Percentiles rank a stretch among this genome's conserved stretches.
phyloP scores from a whole-genome alignment of 2,888 invertebrate species.

The Conchocele bisecta region DNA sequence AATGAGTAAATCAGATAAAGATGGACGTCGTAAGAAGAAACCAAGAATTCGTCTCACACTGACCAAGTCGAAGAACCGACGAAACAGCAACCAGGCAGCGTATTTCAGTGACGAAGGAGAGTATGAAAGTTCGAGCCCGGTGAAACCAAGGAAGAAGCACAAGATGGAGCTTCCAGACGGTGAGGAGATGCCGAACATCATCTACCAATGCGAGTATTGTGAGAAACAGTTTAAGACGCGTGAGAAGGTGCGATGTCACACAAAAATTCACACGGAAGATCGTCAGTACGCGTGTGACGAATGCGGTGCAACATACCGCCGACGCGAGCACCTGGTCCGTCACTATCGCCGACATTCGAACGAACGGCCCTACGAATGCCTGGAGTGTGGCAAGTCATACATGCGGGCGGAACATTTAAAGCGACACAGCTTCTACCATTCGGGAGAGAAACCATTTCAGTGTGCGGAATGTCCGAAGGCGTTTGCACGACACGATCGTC shows the following conservation, averaged over 20 bases:
- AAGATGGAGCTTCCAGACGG: constrained; percentile 7
- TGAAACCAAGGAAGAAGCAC: constrained; percentile 30
- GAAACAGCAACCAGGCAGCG: not conserved
- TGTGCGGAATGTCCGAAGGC: constrained; percentile 57
- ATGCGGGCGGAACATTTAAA: constrained; percentile 65
- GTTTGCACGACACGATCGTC: constrained; percentile 61
- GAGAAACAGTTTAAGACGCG: constrained; percentile 58
- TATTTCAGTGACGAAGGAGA: constrained; percentile 37
- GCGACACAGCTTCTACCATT: constrained; percentile 62
- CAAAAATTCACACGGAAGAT: constrained; percentile 57
- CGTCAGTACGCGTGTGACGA: constrained; percentile 60
- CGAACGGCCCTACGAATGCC: constrained; percentile 57
- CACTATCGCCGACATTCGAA: constrained; percentile 61
- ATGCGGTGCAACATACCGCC: constrained; percentile 56
- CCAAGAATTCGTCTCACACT: constrained; percentile 53
- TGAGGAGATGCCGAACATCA: constrained; percentile 40
- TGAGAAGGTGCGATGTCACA: constrained; percentile 48
- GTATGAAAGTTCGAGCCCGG: constrained; percentile 26
- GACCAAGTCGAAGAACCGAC: constrained; percentile 44
- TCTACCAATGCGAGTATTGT: constrained; percentile 59
- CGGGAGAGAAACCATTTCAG: constrained; percentile 62
- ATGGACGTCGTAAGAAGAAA: constrained; percentile 48
- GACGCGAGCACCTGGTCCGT: constrained; percentile 62
- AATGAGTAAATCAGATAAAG: constrained; percentile 38
- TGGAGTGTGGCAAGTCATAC: constrained; percentile 59